phyloP scores from a whole-genome alignment of 2,888 invertebrate genomes.

The Agrochola litura region DNA sequence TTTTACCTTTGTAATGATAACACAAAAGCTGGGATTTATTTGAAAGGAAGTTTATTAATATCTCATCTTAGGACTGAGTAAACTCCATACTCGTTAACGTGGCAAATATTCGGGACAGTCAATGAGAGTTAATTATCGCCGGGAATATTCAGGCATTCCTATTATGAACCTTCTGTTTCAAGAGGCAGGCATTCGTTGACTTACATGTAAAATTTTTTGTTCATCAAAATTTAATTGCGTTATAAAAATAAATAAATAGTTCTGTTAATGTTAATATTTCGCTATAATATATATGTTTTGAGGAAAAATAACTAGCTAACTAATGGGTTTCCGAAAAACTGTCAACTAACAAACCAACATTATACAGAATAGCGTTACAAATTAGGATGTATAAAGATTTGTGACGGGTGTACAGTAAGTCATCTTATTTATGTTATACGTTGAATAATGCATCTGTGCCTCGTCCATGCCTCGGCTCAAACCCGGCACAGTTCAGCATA shows the following conservation, averaged over 20 bases:
- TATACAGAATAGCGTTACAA: no score
- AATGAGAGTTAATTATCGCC: neutral
- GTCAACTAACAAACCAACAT: no score
- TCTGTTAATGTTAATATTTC: no score
- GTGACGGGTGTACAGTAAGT: neutral
- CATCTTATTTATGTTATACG: neutral
- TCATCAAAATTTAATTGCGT: no score
- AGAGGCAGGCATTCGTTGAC: neutral
- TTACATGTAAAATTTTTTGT: no score
- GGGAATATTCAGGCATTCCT: neutral
- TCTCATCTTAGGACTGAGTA: neutral
- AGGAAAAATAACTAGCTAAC: no score
- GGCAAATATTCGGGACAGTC: neutral
- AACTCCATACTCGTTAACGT: neutral
- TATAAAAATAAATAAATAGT: no score
- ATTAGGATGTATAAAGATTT: no score
- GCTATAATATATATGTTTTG: no score
- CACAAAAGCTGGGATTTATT: conserved; percentile 1
- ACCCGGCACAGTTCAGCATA: neutral
- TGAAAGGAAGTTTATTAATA: neutral
- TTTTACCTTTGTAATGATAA: conserved; percentile 16
- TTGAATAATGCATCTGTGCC: conserved; percentile 10
- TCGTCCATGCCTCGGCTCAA: neutral
- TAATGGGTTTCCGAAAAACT: no score
- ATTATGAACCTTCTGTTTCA: neutral